A percentile compares a stretch with the other conserved stretches of the same genome.
Evolutionary conservation across 2,797 vertebrate species (phyloP).

Genomic region (Manis javanica): DNA sequence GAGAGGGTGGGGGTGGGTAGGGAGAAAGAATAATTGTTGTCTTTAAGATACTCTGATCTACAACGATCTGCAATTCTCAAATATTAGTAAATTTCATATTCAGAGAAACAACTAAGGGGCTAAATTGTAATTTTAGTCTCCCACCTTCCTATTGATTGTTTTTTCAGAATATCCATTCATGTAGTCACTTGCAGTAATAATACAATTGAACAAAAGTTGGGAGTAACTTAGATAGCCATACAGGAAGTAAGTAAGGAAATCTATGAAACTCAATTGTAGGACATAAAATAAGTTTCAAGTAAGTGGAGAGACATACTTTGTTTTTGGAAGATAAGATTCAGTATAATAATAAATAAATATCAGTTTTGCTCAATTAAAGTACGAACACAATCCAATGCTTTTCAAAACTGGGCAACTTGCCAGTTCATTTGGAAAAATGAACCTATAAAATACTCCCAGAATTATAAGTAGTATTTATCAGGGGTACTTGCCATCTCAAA

Average conservation of each 20-base stretch:
- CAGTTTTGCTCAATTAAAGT: constrained; percentile 4
- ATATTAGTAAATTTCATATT: constrained; percentile 20
- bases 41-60: neutral
- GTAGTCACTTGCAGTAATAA: neutral
- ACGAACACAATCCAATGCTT: neutral
- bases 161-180: neutral
- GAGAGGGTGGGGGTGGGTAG: neutral
- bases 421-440: neutral
- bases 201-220: neutral
- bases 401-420: neutral
- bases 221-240: neutral
- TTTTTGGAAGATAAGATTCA: constrained; percentile 37
- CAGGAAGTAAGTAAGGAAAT: constrained; percentile 5
- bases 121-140: constrained; percentile 16
- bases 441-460: neutral
- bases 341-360: neutral
- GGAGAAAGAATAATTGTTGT: neutral
- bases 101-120: neutral
- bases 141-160: neutral
- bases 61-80: neutral
- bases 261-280: neutral
- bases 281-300: neutral
- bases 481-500: neutral
- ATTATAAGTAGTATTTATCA: constrained; percentile 19
- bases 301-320: neutral